Conservation (phyloP, 2,888 invertebrate species). For the Rugalucina vietnamica region DNA sequence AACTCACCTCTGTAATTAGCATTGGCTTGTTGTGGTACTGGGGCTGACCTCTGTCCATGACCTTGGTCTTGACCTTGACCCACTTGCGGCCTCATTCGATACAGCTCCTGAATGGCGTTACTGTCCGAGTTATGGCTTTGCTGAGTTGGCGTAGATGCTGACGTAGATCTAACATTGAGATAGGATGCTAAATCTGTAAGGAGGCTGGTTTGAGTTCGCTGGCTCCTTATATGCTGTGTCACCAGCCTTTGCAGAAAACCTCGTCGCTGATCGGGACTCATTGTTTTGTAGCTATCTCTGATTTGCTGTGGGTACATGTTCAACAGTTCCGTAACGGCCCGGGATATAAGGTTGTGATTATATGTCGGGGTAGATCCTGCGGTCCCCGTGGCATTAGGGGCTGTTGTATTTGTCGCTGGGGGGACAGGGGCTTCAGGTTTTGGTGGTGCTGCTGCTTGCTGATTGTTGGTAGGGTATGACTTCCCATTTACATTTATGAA, state of each 20-base stretch:
- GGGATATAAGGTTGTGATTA: constrained; percentile 37
- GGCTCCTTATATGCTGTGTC: constrained; percentile 1
- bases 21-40: not conserved
- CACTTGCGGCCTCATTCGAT: not conserved
- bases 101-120: constrained; percentile 35
- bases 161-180: not conserved
- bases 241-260: constrained; percentile 47
- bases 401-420: not conserved
- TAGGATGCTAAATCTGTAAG: not conserved
- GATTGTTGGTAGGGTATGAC: constrained; percentile 65
- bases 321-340: constrained; percentile 46
- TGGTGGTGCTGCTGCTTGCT: constrained; percentile 21
- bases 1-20: not conserved
- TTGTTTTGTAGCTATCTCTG: constrained; percentile 46
- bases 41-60: not conserved
- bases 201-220: not conserved
- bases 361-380: not conserved
- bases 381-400: constrained; percentile 7
- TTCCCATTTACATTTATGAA: constrained; percentile 72
- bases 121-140: constrained; percentile 28
- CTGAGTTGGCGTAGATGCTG: not conserved
- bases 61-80: not conserved
- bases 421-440: constrained; percentile 1
- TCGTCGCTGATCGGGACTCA: constrained; percentile 37
- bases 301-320: constrained; percentile 46